These are phyloP conservation scores for Pseudoatta argentina DNA, from an alignment of 1,140 invertebrate species.

Conservation along the genomic window DNA sequence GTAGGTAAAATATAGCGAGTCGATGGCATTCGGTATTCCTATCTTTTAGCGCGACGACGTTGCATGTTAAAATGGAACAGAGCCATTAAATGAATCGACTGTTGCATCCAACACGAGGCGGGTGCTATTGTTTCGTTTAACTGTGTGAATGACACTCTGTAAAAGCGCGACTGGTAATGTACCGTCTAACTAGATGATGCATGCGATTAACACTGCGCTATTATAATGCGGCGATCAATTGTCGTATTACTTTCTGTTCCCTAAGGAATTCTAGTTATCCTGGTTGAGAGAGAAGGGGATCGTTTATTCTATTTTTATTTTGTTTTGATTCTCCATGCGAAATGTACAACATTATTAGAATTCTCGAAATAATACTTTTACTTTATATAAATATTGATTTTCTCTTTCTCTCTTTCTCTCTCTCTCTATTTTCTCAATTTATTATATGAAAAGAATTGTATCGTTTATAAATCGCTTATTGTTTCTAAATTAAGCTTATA, in stretches of 20 bases:
- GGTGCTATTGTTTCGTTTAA: slow-evolving; percentile 55
- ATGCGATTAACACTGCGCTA: slow-evolving; percentile 49
- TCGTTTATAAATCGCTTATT: neutral
- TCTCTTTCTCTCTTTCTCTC: neutral
- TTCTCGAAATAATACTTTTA: neutral
- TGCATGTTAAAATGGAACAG: slow-evolving; percentile 59
- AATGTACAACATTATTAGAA: neutral
- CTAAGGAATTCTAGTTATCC: slow-evolving; percentile 44
- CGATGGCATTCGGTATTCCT: slow-evolving; percentile 36
- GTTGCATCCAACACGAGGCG: slow-evolving; percentile 56
- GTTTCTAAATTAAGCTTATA: neutral
- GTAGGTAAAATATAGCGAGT: slow-evolving; percentile 20
- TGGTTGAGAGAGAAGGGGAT: neutral
- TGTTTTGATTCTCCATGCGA: neutral
- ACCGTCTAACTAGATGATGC: slow-evolving; percentile 49
- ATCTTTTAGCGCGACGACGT: slow-evolving; percentile 50
- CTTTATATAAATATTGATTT: neutral
- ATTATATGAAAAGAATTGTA: neutral
- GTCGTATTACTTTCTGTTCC: slow-evolving; percentile 51
- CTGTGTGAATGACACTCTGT: slow-evolving; percentile 60
- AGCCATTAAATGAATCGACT: slow-evolving; percentile 62
- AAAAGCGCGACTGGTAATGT: slow-evolving; percentile 37
- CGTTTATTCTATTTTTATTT: slow-evolving; percentile 35
- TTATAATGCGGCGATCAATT: slow-evolving; percentile 57
- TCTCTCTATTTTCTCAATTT: neutral